Percentiles rank a stretch among this genome's conserved stretches.
phyloP scores from a whole-genome alignment of 2,113 vertebrate genomes.

The Platycercus adscitus region DNA sequence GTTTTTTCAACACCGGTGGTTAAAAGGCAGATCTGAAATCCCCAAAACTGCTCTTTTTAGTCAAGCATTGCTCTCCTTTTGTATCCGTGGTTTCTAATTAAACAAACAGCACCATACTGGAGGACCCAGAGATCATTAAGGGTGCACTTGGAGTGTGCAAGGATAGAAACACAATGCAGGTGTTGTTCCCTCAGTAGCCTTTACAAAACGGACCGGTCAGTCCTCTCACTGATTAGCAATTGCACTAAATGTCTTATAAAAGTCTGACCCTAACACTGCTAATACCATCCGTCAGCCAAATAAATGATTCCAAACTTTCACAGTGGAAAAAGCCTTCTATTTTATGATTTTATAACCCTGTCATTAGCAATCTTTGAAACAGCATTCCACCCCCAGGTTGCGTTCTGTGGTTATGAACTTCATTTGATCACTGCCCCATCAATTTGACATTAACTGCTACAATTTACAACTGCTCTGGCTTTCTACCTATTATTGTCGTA shows the following conservation, averaged over 20 bases:
- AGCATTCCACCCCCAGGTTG: slow-evolving; percentile 75
- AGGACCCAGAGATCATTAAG: slow-evolving; percentile 1
- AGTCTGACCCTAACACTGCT: slow-evolving; percentile 34
- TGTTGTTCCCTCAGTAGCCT: slow-evolving; percentile 6
- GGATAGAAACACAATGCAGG: slow-evolving; percentile 33
- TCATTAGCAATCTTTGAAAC: slow-evolving; percentile 70
- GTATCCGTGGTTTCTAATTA: slow-evolving; percentile 43
- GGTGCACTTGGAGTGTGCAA: neutral
- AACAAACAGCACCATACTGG: neutral
- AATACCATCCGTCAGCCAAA: slow-evolving; percentile 35
- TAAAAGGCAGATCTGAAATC: slow-evolving; percentile 26
- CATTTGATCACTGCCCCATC: slow-evolving; percentile 74
- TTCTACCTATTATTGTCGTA: slow-evolving; percentile 63
- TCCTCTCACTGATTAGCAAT: slow-evolving; percentile 1
- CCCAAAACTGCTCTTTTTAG: neutral
- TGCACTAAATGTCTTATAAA: slow-evolving; percentile 26
- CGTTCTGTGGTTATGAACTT: slow-evolving; percentile 73
- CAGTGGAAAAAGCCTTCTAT: slow-evolving; percentile 34
- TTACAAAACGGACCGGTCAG: neutral
- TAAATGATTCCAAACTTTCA: slow-evolving; percentile 61
- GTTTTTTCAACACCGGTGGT: neutral
- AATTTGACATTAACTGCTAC: slow-evolving; percentile 73
- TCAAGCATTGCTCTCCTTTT: neutral
- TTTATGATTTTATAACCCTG: slow-evolving; percentile 76
- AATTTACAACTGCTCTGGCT: slow-evolving; percentile 70